Evolutionary conservation across 2,888 invertebrate genomes (phyloP).

Genomic region (Dermolepida albohirtum): DNA sequence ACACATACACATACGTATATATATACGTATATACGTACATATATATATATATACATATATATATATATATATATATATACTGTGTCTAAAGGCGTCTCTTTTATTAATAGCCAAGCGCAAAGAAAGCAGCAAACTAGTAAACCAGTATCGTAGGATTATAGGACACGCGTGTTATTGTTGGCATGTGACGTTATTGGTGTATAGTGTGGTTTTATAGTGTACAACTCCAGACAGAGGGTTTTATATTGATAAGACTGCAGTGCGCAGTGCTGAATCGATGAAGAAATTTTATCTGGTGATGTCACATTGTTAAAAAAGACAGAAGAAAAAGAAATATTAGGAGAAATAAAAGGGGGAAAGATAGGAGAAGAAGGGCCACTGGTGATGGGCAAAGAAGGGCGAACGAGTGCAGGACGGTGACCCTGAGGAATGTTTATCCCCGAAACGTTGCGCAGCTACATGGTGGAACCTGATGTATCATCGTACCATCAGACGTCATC

Average conservation of each 20-base stretch:
- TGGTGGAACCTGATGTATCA: constrained; percentile 95
- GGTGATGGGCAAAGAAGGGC: constrained; percentile 60
- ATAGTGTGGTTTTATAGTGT: constrained; percentile 33
- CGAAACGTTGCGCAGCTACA: constrained; percentile 93
- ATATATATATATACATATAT: constrained; percentile 43
- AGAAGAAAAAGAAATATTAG: constrained; percentile 3
- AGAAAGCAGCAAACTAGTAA: constrained; percentile 37
- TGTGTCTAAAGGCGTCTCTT: constrained; percentile 47
- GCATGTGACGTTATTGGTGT: constrained; percentile 50
- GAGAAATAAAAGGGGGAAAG: background rate
- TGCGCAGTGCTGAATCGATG: constrained; percentile 60
- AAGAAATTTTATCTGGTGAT: constrained; percentile 52
- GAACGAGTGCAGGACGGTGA: constrained; percentile 64
- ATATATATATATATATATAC: constrained; percentile 45
- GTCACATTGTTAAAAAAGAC: constrained; percentile 45
- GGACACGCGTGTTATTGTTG: constrained; percentile 48
- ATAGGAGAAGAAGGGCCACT: constrained; percentile 43
- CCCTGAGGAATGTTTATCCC: constrained; percentile 87
- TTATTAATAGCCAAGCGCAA: constrained; percentile 49
- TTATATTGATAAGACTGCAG: constrained; percentile 51
- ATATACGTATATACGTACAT: constrained; percentile 10
- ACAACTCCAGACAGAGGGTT: constrained; percentile 15
- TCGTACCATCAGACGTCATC: constrained; percentile 95
- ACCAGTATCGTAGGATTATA: constrained; percentile 37
- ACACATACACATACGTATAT: constrained; percentile 7